Evolutionary conservation across 2,113 vertebrate genomes (phyloP), one percentile per base, ranked within the genome.

Genomic region (Stictonetta naevosa): DNA sequence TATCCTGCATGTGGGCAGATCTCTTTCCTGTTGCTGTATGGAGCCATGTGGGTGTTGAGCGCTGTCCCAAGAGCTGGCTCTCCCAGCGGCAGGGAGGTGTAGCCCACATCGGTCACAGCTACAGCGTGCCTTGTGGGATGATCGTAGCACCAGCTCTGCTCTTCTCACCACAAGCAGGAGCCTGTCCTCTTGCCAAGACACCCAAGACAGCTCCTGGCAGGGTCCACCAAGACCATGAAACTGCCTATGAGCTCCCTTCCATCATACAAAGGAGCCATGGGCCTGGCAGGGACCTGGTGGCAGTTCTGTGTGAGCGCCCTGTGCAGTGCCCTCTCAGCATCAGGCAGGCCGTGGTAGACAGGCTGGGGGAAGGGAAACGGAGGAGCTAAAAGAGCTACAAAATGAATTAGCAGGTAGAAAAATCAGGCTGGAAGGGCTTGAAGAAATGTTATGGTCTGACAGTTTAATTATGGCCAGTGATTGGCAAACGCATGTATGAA

Each of bases 71-170:
- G 34, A 72, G 31, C 3, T 3, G 4, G 18, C 11, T 77, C 18
- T 73, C 67, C 29, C 46, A 40, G 33, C 2, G 2, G 46, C 18
- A 29, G 33, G 25, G 29, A 86, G 48, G 13, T 48, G 55, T 40
- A 64, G 42, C 22, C 34, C 2, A 0, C 18, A 10, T 29, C 13
- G 36, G 56, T 19, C 67, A 29, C 23, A 13, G 50, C 33, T 52
- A 13, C 69, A 53, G 33, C 4, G 36, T 1, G 7, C 0, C 0
- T 29, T 40, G 40, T 31, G 40, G 75, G 46, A 59, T 20, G n/a
- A 28, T 31, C 11, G 7, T 18, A 40, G 18, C 26, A 64, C 20
- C 69, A 20, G 2, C 64, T 59, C 26, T 75, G 40, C 79, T 88
- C 33, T 74, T 46, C 68, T 48, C 38, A 68, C 4, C 3, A 48